These are phyloP conservation scores for Semnornis frantzii DNA, from an alignment of 2,113 vertebrate genomes.

Conservation along the genomic window DNA sequence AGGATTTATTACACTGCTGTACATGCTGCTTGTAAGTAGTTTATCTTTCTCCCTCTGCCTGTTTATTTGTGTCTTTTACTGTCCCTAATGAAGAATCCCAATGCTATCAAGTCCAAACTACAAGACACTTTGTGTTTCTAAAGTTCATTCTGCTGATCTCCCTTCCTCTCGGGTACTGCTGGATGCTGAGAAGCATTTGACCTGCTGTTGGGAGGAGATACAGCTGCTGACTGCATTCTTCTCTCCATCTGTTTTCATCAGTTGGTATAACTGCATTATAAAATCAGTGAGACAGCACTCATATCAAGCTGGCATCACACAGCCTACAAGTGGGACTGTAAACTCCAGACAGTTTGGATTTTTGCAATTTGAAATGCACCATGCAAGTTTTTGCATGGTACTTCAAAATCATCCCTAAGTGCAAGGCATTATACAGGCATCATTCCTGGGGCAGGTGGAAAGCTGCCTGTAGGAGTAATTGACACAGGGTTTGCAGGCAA, in stretches of 20 bases:
- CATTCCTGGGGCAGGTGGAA: slow-evolving; percentile 2
- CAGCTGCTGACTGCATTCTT: slow-evolving; percentile 42
- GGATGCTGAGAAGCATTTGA: slow-evolving; percentile 11
- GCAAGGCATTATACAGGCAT: neutral
- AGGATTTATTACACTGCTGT: slow-evolving; percentile 7
- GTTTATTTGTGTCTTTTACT: slow-evolving; percentile 53
- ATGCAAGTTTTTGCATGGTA: neutral
- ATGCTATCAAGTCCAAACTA: slow-evolving; percentile 38
- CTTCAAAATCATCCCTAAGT: neutral
- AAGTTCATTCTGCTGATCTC: slow-evolving; percentile 24
- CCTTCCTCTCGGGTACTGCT: slow-evolving; percentile 15
- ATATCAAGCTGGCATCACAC: neutral
- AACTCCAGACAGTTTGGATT: neutral
- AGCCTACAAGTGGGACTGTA: neutral
- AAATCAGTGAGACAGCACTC: neutral
- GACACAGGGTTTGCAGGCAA: neutral
- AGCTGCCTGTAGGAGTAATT: neutral
- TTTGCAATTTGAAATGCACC: slow-evolving; percentile 15
- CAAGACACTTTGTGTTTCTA: slow-evolving; percentile 5
- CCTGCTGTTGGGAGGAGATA: slow-evolving; percentile 37
- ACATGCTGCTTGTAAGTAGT: neutral
- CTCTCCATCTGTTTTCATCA: neutral
- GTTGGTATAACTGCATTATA: neutral
- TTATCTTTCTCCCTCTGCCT: slow-evolving; percentile 6
- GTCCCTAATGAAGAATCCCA: slow-evolving; percentile 25